A percentile compares a stretch with the other conserved stretches of the same genome.
These are phyloP conservation scores for Ctenosaura bakeri DNA, from an alignment of 2,797 vertebrate genomes.

Conservation along the genomic window DNA sequence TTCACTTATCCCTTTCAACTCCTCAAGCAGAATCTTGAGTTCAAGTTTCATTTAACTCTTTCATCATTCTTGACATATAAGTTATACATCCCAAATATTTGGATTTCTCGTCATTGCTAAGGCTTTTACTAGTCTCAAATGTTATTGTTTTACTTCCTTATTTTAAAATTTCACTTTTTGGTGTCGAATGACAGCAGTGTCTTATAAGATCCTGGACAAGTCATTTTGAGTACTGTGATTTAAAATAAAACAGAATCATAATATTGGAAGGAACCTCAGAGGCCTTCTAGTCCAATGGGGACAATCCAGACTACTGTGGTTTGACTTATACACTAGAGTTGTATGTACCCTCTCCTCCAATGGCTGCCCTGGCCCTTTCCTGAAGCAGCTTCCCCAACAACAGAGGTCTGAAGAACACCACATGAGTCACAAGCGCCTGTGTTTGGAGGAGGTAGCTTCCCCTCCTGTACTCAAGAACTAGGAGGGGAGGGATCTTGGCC, in stretches of 20 bases:
- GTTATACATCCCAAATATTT: neutral
- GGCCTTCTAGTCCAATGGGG: neutral
- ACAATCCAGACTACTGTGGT: neutral
- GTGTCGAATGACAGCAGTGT: conserved; percentile 68
- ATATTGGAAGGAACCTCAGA: conserved; percentile 42
- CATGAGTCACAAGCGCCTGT: too few species aligned
- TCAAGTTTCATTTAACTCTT: conserved; percentile 1
- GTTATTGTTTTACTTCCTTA: neutral
- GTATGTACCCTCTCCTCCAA: too few species aligned
- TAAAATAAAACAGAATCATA: conserved; percentile 66
- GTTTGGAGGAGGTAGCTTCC: too few species aligned
- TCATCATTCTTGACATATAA: neutral
- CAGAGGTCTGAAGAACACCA: too few species aligned
- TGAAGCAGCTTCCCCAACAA: too few species aligned
- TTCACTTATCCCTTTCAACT: conserved; percentile 55
- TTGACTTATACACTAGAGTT: too few species aligned
- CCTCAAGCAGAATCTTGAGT: conserved; percentile 54
- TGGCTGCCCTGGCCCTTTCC: too few species aligned
- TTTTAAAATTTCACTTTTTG: conserved; percentile 1
- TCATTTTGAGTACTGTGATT: conserved; percentile 76
- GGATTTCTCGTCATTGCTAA: neutral
- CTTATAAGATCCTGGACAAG: conserved; percentile 61
- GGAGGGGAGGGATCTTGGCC: neutral
- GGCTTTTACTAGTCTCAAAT: neutral
- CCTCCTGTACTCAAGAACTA: too few species aligned